phyloP scores from a whole-genome alignment of 2,888 invertebrate genomes.

The Lomographa bimaculata region DNA sequence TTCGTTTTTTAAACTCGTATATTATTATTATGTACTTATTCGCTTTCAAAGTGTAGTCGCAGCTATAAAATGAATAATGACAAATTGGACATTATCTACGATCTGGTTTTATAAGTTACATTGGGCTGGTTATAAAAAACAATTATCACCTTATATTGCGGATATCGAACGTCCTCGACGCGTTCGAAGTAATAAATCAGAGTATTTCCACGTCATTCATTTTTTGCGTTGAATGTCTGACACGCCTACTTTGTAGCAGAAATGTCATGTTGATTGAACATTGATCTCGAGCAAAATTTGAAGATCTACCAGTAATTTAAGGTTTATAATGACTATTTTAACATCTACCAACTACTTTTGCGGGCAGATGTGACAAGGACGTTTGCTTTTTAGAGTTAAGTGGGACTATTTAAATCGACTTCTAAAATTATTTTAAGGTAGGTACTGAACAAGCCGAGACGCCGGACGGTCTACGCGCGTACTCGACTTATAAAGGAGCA shows the following conservation, averaged over 20 bases:
- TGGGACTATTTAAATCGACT: too few relatives aligned
- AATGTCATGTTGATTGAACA: too few relatives aligned
- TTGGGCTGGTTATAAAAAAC: constrained; percentile 18
- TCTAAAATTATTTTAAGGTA: too few relatives aligned
- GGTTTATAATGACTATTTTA: constrained; percentile 1
- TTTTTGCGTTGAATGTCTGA: constrained; percentile 5
- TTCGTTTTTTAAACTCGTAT: too few relatives aligned
- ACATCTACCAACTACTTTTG: background rate
- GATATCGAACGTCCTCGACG: constrained; percentile 13
- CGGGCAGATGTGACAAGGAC: constrained; percentile 6
- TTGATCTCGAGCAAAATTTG: too few relatives aligned
- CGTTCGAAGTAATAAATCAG: constrained; percentile 10
- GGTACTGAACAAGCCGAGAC: too few relatives aligned
- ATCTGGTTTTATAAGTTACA: constrained; percentile 18
- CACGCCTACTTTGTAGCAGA: constrained; percentile 2
- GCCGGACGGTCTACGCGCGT: too few relatives aligned
- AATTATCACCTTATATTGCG: constrained; percentile 22
- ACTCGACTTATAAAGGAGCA: too few relatives aligned
- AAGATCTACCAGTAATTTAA: too few relatives aligned
- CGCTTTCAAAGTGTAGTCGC: too few relatives aligned
- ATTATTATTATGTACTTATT: too few relatives aligned
- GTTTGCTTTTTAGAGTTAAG: too few relatives aligned
- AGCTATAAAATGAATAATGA: constrained; percentile 1
- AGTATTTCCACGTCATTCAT: constrained; percentile 10
- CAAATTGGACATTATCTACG: constrained; percentile 1